Conservation (phyloP, 2,113 vertebrate genomes). For the Microtus montanus region DNA sequence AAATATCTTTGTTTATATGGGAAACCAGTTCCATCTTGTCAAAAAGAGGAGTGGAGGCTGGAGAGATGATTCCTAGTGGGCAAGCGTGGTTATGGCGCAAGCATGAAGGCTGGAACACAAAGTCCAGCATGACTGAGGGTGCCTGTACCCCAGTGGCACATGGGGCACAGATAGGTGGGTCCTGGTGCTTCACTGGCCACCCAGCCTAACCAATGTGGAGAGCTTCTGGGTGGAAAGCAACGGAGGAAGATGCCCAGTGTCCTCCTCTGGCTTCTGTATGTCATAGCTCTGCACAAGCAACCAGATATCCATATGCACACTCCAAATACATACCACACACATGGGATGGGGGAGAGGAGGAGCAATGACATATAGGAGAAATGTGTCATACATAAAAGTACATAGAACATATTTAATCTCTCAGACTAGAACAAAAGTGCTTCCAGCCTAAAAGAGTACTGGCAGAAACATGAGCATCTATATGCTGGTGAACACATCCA, state of each 20-base stretch:
- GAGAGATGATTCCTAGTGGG: background rate
- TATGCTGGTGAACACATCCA: background rate
- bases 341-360: accelerated
- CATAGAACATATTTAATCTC: background rate
- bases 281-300: background rate
- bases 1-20: background rate
- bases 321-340: background rate
- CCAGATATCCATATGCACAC: too few species aligned
- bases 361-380: conserved; percentile 5
- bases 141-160: background rate
- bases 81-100: background rate
- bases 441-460: conserved; percentile 31
- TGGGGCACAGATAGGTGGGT: background rate
- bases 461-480: conserved; percentile 23
- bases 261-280: background rate
- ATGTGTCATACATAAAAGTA: background rate
- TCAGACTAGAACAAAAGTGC: background rate
- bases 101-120: background rate
- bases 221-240: background rate
- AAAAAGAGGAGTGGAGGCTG: background rate
- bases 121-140: background rate
- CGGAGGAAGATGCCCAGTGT: background rate
- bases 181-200: background rate
- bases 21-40: conserved; percentile 11
- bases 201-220: background rate